A percentile compares a stretch with the other conserved stretches of the same genome.
Evolutionary conservation across 1,140 invertebrate genomes (phyloP).

Genomic region (Diplogasteroides magnus): DNA sequence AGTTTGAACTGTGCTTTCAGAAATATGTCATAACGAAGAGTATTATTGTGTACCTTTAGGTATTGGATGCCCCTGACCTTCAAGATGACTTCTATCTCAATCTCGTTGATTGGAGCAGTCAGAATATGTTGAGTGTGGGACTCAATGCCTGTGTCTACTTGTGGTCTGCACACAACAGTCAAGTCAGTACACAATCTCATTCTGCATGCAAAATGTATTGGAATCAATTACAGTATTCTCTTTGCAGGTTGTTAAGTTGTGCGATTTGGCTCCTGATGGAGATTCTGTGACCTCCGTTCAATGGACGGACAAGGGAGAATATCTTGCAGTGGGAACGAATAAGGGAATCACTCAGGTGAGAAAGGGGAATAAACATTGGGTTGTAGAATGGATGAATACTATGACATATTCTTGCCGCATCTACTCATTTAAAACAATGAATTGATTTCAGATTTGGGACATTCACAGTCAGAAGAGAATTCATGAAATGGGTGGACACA

Average conservation of each 20-base stretch:
- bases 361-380: conserved; percentile 67
- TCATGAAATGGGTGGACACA: conserved; percentile 83
- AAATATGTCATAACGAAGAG: conserved; percentile 9
- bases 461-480: conserved; percentile 85
- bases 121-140: conserved; percentile 97
- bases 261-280: conserved; percentile 81
- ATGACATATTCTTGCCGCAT: not conserved
- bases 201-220: not conserved
- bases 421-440: not conserved
- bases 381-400: conserved; percentile 72
- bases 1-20: too few relatives aligned
- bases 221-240: too few relatives aligned
- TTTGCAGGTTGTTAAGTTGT: conserved; percentile 75
- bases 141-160: conserved; percentile 94
- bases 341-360: conserved; percentile 35
- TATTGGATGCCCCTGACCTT: conserved; percentile 93
- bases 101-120: conserved; percentile 97
- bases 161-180: conserved; percentile 97
- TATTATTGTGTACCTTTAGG: conserved; percentile 69
- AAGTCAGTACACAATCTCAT: conserved; percentile 57
- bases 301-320: conserved; percentile 92
- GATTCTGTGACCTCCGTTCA: conserved; percentile 97
- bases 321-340: conserved; percentile 94
- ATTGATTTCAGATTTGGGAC: conserved; percentile 45
- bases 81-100: conserved; percentile 99